phyloP scores from a whole-genome alignment of 2,113 vertebrate species.

The Sakesphorus luctuosus region DNA sequence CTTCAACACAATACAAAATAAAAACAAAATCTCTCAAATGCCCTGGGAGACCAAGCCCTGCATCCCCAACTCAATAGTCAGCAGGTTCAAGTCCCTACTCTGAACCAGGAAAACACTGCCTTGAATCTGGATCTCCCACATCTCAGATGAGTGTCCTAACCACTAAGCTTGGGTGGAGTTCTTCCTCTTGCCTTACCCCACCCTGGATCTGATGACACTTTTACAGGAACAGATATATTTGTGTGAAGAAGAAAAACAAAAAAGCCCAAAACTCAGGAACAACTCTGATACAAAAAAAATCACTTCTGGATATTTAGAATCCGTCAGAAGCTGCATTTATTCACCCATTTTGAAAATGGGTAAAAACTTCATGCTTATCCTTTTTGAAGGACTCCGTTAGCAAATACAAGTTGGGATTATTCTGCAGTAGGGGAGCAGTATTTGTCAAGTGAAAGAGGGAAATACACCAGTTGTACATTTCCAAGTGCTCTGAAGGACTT shows the following conservation, averaged over 20 bases:
- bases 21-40: background rate
- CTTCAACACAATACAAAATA: background rate
- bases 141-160: constrained; percentile 49
- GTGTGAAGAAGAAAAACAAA: background rate
- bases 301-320: background rate
- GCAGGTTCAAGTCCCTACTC: constrained; percentile 21
- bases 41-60: background rate
- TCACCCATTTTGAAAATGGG: background rate
- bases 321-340: background rate
- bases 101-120: constrained; percentile 56
- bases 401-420: background rate
- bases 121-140: constrained; percentile 42
- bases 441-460: background rate
- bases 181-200: constrained; percentile 57
- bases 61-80: background rate
- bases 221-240: constrained; percentile 43
- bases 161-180: constrained; percentile 59
- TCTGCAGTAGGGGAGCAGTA: background rate
- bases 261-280: background rate
- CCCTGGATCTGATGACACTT: constrained; percentile 59
- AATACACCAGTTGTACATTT: background rate
- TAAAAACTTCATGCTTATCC: background rate
- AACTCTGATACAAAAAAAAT: background rate
- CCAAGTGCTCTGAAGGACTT: background rate
- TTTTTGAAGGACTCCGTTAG: background rate